Conservation (phyloP, 2,113 vertebrate genomes). For the Prietella phreatophila region DNA sequence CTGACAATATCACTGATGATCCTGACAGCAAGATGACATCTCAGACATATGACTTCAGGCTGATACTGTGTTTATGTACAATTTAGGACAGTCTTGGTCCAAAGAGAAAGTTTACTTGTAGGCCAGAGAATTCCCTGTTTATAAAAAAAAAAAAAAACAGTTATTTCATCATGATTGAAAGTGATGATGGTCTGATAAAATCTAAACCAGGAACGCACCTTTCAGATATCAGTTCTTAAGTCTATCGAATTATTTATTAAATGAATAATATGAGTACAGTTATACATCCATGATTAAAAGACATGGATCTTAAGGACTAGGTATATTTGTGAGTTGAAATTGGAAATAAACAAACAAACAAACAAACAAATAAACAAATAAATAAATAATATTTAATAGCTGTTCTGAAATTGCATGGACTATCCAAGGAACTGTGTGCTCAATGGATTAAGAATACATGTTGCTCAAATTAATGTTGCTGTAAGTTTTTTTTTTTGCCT, state of each 20-base stretch:
- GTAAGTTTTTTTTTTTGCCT: background rate
- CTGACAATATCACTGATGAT: background rate
- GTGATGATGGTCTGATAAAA: background rate
- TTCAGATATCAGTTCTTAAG: background rate
- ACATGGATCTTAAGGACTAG: background rate
- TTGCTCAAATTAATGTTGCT: background rate
- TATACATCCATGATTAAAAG: background rate
- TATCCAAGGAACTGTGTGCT: too few relatives aligned
- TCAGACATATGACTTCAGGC: too few relatives aligned
- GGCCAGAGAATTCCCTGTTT: background rate
- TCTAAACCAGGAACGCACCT: background rate
- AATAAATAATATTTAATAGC: too few relatives aligned
- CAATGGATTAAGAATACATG: too few relatives aligned
- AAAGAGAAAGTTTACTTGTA: background rate
- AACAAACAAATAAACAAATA: too few relatives aligned
- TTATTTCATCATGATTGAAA: background rate
- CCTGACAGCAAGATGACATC: background rate
- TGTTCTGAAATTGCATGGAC: too few relatives aligned
- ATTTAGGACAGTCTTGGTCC: background rate
- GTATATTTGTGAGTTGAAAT: background rate
- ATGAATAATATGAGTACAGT: background rate
- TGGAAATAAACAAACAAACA: too few relatives aligned
- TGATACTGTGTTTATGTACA: background rate
- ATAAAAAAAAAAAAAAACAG: background rate
- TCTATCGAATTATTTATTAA: background rate